A percentile compares a stretch with the other conserved stretches of the same genome.
These are phyloP conservation scores for Probosciger aterrimus DNA, from an alignment of 2,113 vertebrate genomes.

Conservation along the genomic window DNA sequence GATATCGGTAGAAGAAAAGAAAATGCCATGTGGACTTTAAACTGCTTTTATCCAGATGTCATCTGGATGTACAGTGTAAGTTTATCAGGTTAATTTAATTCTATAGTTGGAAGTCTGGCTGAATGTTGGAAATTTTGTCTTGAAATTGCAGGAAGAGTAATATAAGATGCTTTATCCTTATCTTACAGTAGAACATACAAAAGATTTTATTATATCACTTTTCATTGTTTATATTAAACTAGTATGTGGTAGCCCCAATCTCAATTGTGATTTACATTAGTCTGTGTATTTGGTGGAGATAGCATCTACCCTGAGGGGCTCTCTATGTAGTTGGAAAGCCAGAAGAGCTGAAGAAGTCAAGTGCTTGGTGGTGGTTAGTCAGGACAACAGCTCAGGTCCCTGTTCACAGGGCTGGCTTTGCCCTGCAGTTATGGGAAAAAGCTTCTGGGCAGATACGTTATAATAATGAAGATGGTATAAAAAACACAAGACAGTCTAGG, in stretches of 20 bases:
- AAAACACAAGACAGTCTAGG: neutral
- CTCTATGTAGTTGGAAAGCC: neutral
- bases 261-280: neutral
- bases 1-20: neutral
- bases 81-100: constrained; percentile 13
- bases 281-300: neutral
- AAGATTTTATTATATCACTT: neutral
- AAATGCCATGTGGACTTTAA: neutral
- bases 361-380: neutral
- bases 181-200: neutral
- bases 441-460: neutral
- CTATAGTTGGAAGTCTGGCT: neutral
- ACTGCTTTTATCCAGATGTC: neutral
- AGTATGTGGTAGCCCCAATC: neutral
- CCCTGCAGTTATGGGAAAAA: neutral
- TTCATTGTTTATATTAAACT: neutral
- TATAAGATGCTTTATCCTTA: neutral
- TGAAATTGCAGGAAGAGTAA: neutral
- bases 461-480: neutral
- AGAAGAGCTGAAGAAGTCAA: neutral
- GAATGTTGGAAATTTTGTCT: neutral
- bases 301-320: neutral
- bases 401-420: neutral
- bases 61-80: neutral
- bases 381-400: neutral